Base-by-base conservation (phyloP, 2,888 invertebrate species). In the Hydroisotoma schaefferi region DNA sequence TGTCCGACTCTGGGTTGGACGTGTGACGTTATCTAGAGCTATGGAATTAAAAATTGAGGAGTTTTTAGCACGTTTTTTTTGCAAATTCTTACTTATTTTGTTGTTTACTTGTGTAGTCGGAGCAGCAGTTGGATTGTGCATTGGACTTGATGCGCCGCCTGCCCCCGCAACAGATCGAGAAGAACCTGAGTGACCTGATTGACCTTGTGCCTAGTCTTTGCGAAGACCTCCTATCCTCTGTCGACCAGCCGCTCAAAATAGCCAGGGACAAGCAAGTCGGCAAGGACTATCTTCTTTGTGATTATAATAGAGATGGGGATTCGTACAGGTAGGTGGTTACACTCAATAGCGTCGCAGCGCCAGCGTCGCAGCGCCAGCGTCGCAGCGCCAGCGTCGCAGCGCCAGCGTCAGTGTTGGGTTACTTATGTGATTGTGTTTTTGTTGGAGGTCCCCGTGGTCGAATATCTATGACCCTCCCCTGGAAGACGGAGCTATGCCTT, bases 301-400 rank as follows among this genome's bases (percentile, higher is more conserved):
- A 99, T 80, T 99, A 99, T 77, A 99, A 99, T 79, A 85, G 99
- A 72, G 99, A 99, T 78, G 98, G 98, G 23, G 99, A 99, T 80
- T 97, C 95, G 1, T 97, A 97, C 79, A 86, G 92, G 85, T 86
- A 72, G 68, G 64, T 68, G 5, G n/a, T n/a, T n/a, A n/a, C n/a
- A n/a, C n/a, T n/a, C n/a, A n/a, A n/a, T n/a, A n/a, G n/a, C n/a
- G n/a, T n/a, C n/a, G n/a, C n/a, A n/a, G n/a, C n/a, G n/a, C n/a
- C n/a, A n/a, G n/a, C n/a, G n/a, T n/a, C n/a, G n/a, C n/a, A n/a
- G n/a, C n/a, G n/a, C n/a, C n/a, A n/a, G n/a, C n/a, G n/a, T n/a
- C n/a, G n/a, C n/a, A n/a, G n/a, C n/a, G n/a, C n/a, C n/a, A n/a
- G n/a, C n/a, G n/a, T n/a, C n/a, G n/a, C n/a, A n/a, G n/a, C n/a